Base-by-base conservation (phyloP, 1,140 invertebrate genomes). In the Cydia strobilella region DNA sequence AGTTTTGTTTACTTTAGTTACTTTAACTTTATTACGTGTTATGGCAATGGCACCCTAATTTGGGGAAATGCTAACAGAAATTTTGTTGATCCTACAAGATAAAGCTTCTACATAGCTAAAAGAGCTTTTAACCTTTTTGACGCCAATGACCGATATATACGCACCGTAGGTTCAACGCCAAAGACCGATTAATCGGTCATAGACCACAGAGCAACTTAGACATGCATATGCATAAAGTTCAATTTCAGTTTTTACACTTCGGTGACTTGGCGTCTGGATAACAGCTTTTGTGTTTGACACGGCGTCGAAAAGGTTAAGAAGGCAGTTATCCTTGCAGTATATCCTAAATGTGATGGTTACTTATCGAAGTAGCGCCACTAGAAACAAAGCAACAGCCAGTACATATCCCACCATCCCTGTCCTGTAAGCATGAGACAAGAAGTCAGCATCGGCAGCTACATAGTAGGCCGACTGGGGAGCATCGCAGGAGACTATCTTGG, bases 401-500 rank as follows among this genome's bases (percentile, higher is more conserved):
- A 86, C 15, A 78, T 85, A 76, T 23, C 83, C 83, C 7, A 84
- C 42, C 2, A 84, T 66, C 27, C 75, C 75, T 7, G 76, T 76
- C 72, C 65, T 90, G 42, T 84, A 83, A 0, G 83, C 88, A 15
- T 78, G 74, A 0, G 89, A 91, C 51, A 93, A 80, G 72, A 93
- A 93, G 65, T 90, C 85, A 0, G 89, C 84, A 23, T 93, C 89
- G 0, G 91, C 85, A 1, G 91, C 91, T 31, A 93, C 84, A 31
- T 89, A 90, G 75, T 88, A 88, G 0, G 85, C 82, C 0, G 87
- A 81, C 76, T 90, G 88, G 9, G 91, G 91, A 0, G 91, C 91
- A 71, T 91, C 90, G 76, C 89, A 91, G 12, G 91, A 93, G 0
- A 93, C 91, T 6, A 93, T 86, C 0, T 86, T 75, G 0, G 90